phyloP scores from a whole-genome alignment of 2,888 invertebrate genomes.

The Itoplectis maculator region DNA sequence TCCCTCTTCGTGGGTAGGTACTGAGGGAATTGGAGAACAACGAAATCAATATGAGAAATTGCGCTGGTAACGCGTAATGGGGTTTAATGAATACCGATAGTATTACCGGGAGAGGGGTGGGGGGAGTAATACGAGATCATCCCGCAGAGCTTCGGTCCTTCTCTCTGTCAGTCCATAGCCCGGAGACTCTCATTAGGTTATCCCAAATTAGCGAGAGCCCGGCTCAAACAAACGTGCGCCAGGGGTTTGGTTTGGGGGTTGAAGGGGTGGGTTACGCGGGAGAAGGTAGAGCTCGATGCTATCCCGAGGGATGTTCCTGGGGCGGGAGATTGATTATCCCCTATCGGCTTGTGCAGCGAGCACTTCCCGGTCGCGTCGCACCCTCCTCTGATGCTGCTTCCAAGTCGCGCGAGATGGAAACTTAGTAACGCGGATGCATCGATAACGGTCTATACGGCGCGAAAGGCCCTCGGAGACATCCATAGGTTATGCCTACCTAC shows the following conservation, averaged over 20 bases:
- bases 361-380: slow-evolving; percentile 71
- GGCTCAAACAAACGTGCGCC: slow-evolving; percentile 50
- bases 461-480: slow-evolving; percentile 41
- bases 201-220: slow-evolving; percentile 79
- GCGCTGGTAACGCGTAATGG: background rate
- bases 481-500: slow-evolving; percentile 67
- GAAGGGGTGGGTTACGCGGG: background rate
- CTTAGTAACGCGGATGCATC: slow-evolving; percentile 59
- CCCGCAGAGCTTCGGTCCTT: slow-evolving; percentile 50
- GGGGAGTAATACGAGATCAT: slow-evolving; percentile 28
- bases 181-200: slow-evolving; percentile 79
- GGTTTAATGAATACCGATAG: slow-evolving; percentile 14
- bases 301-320: slow-evolving; percentile 55
- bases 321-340: slow-evolving; percentile 82
- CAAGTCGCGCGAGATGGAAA: slow-evolving; percentile 52
- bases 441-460: slow-evolving; percentile 63
- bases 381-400: slow-evolving; percentile 36
- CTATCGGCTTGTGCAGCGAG: slow-evolving; percentile 80
- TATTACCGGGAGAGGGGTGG: background rate
- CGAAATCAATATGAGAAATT: background rate
- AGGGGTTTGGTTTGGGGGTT: too few species aligned
- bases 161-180: slow-evolving; percentile 50
- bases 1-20: background rate
- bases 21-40: background rate
- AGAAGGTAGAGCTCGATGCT: background rate